Conservation (phyloP, 2,113 vertebrate genomes). For the Catharus fuscescens region DNA sequence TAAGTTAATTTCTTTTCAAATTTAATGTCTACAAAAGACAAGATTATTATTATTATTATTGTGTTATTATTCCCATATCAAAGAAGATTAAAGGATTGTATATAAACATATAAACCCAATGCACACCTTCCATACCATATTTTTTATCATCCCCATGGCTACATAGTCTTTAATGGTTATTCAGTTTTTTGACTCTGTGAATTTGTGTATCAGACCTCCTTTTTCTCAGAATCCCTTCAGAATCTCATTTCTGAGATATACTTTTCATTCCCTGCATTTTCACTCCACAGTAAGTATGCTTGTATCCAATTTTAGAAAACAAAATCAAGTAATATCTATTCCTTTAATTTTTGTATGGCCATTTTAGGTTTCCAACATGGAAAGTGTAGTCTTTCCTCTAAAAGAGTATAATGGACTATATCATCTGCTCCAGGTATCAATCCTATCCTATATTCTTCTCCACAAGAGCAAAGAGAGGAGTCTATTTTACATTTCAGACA, state of each 20-base stretch:
- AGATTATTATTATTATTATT: neutral
- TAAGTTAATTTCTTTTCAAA: neutral
- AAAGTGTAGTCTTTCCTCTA: neutral
- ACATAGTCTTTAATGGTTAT: neutral
- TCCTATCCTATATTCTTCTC: neutral
- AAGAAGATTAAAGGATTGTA: neutral
- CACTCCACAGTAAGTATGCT: neutral
- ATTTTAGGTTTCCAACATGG: neutral
- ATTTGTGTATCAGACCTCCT: neutral
- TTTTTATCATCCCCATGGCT: neutral
- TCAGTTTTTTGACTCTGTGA: neutral
- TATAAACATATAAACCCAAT: neutral
- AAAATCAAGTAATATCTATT: neutral
- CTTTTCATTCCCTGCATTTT: neutral
- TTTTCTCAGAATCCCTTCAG: neutral
- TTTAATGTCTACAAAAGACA: neutral
- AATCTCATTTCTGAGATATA: neutral
- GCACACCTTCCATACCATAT: neutral
- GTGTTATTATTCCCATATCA: neutral
- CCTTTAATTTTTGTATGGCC: neutral
- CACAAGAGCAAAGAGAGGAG: neutral
- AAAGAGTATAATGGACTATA: neutral
- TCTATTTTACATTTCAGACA: neutral
- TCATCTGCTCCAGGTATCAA: neutral
- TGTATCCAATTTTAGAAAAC: neutral